phyloP scores from a whole-genome alignment of 2,113 vertebrate species.

The Mastomys natalensis region DNA sequence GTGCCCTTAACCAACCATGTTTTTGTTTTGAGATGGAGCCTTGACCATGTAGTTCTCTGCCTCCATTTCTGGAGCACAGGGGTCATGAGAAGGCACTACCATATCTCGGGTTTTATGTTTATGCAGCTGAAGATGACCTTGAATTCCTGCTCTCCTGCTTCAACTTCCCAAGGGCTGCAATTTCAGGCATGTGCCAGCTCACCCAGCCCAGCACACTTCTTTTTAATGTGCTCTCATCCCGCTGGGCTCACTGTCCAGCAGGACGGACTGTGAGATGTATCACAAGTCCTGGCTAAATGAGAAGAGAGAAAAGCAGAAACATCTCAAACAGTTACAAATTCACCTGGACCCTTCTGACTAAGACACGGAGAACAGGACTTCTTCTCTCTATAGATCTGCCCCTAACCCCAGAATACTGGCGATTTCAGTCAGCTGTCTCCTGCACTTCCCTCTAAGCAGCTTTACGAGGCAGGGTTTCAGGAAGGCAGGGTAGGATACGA shows the following conservation, averaged over 20 bases:
- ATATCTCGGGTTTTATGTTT: neutral
- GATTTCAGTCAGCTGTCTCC: neutral
- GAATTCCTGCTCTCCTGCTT: neutral
- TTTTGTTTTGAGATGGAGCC: neutral
- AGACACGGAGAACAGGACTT: neutral
- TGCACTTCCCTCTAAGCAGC: neutral
- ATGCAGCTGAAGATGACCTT: neutral
- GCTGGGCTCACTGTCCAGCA: neutral
- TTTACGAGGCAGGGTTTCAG: neutral
- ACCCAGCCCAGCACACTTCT: neutral
- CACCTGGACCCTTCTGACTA: constrained; percentile 1
- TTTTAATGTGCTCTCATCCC: neutral
- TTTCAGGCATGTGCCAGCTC: neutral
- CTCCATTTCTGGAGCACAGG: neutral
- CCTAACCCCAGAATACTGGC: rapidly evolving
- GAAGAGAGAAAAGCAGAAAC: constrained; percentile 2
- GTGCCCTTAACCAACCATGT: neutral
- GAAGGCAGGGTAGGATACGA: neutral
- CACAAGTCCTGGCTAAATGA: neutral
- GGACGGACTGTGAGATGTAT: neutral
- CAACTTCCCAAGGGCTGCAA: neutral
- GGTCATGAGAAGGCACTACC: neutral
- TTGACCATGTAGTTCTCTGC: neutral
- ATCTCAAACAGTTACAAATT: neutral
- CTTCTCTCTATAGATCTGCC: neutral